phyloP scores from a whole-genome alignment of 2,888 invertebrate genomes.

The Tipula unca region DNA sequence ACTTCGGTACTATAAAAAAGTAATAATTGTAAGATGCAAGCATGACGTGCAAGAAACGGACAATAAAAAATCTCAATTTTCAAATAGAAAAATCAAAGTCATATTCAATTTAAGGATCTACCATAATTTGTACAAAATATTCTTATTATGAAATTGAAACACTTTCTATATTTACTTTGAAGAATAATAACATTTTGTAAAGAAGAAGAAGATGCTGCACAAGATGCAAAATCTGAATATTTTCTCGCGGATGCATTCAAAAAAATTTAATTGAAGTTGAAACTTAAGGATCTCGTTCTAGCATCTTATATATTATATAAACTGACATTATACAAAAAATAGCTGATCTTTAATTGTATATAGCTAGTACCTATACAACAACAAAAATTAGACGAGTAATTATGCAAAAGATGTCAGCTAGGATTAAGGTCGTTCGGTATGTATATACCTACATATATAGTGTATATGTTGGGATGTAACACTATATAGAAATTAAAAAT shows the following conservation, averaged over 20 bases:
- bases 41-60: no score
- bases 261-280: neutral
- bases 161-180: neutral
- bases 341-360: neutral
- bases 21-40: no score
- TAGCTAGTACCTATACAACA: neutral
- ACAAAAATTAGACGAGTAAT: neutral
- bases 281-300: neutral
- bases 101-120: neutral
- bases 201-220: neutral
- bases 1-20: no score
- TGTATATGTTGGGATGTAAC: neutral
- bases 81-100: neutral
- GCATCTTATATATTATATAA: neutral
- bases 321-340: neutral
- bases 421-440: neutral
- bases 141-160: neutral
- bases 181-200: neutral
- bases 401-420: neutral
- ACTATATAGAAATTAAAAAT: neutral
- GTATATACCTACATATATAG: neutral
- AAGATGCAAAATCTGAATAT: neutral
- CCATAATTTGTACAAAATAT: neutral
- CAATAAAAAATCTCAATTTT: neutral
- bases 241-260: neutral